Base-by-base conservation (phyloP, 1,140 invertebrate genomes). In the Hetaerina americana region DNA sequence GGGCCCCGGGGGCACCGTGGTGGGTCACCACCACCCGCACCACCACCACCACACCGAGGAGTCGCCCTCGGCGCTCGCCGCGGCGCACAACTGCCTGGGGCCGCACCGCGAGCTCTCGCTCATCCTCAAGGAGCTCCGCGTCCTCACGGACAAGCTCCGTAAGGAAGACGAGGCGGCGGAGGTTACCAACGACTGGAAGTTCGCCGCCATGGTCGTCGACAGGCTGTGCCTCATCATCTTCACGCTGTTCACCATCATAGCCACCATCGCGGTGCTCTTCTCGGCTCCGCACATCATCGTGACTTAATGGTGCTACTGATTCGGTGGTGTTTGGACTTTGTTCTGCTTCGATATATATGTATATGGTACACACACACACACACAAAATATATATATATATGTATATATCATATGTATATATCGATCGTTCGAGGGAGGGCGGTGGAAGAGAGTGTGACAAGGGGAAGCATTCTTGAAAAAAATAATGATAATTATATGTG, bases 151-250 rank as follows among this genome's bases (percentile, higher is more conserved):
- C 76, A 87, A 92, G 74, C 92, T 96, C 90, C 89, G 90, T 78
- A 94, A 95, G 80, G 88, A 92, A 69, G 94, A 96, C 77, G 92
- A 94, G 75, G 91, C 92, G 77, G 88, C 91, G n/a, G 93, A 96
- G 78, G 86, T 95, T 67, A 94, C 95, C 74, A 93, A 90, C 80
- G 97, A 99, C 81, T 99, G 97, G 97, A 98, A 98, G 82, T 99
- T 99, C 82, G 97, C 97, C 70, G 97, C 97, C 74, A 94, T 98
- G 95, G 97, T 99, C 76, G 94, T 99, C 77, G 97, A 99, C 85
- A 88, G 96, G 83, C 90, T 98, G 81, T 98, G 97, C 86, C 88
- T 99, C 81, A 93, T 96, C 82, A 89, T 97, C 79, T 99, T 99
- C 86, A 94, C 95, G 72, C 82, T 95, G 77, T 98, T 98, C 85